Percentiles rank a stretch among this genome's conserved stretches.
Conservation (phyloP, 2,797 vertebrate species). For the Fistularia commersonii region DNA sequence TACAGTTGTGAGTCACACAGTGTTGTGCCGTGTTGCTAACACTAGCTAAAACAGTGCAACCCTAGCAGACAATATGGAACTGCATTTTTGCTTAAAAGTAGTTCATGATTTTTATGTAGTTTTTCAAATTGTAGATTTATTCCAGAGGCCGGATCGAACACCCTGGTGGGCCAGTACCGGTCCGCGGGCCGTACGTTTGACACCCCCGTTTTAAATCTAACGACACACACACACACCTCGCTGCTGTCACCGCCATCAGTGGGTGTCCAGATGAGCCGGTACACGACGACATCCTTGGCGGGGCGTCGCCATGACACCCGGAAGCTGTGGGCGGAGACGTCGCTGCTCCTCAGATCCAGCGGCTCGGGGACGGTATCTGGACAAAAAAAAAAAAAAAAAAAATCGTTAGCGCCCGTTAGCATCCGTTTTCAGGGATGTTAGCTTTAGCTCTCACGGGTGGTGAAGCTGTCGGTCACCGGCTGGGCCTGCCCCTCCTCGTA, state of each 20-base stretch:
- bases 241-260: slow-evolving; percentile 74
- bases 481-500: slow-evolving; percentile 90
- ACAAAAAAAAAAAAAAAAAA: slow-evolving; percentile 17
- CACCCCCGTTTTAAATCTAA: too few species aligned
- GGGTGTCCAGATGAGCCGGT: slow-evolving; percentile 85
- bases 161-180: too few species aligned
- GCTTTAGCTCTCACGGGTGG: slow-evolving; percentile 76
- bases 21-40: too few species aligned
- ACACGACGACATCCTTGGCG: slow-evolving; percentile 80
- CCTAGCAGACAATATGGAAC: too few species aligned
- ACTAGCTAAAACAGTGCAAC: too few species aligned
- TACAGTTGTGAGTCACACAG: too few species aligned
- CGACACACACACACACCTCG: slow-evolving; percentile 69
- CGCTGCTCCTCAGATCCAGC: slow-evolving; percentile 76
- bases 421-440: too few species aligned
- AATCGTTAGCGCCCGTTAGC: not conserved
- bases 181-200: too few species aligned
- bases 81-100: too few species aligned
- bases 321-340: slow-evolving; percentile 81
- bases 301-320: slow-evolving; percentile 85
- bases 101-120: too few species aligned
- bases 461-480: slow-evolving; percentile 85
- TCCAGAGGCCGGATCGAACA: too few species aligned
- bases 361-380: slow-evolving; percentile 84
- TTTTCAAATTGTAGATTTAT: too few species aligned